These are phyloP conservation scores for Nothobranchius furzeri DNA, from an alignment of 2,113 vertebrate species.

Conservation along the genomic window DNA sequence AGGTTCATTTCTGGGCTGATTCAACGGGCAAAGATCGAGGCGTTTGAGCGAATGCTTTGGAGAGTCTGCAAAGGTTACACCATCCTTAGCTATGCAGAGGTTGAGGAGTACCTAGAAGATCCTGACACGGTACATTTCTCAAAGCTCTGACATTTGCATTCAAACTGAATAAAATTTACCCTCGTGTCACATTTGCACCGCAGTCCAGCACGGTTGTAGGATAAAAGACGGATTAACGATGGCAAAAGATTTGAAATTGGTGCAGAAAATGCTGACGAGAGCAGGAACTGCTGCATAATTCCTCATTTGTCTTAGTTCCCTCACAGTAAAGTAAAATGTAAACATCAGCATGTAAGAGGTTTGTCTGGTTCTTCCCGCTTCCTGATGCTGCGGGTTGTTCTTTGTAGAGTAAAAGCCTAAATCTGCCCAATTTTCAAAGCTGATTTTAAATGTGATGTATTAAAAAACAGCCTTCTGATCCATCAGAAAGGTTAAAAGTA, in stretches of 20 bases:
- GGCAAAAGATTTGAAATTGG: neutral
- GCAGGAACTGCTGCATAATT: too few species aligned
- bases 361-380: too few species aligned
- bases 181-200: neutral
- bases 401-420: too few species aligned
- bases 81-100: constrained; percentile 89
- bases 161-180: neutral
- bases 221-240: neutral
- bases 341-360: too few species aligned
- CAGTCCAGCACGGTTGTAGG: neutral
- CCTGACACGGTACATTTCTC: constrained; percentile 85
- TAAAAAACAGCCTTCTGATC: too few species aligned
- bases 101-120: constrained; percentile 87
- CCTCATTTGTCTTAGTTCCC: too few species aligned
- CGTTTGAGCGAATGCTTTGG: constrained; percentile 97
- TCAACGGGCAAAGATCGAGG: constrained; percentile 87
- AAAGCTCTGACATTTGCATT: neutral
- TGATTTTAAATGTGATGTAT: too few species aligned
- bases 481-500: too few species aligned
- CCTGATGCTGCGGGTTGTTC: too few species aligned
- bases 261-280: neutral
- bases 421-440: too few species aligned
- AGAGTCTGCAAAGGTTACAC: constrained; percentile 94
- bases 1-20: constrained; percentile 92
- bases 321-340: too few species aligned